Percentiles rank a stretch among this genome's conserved stretches.
These are phyloP conservation scores for Magallana gigas DNA, from an alignment of 1,140 invertebrate species.

Conservation along the genomic window DNA sequence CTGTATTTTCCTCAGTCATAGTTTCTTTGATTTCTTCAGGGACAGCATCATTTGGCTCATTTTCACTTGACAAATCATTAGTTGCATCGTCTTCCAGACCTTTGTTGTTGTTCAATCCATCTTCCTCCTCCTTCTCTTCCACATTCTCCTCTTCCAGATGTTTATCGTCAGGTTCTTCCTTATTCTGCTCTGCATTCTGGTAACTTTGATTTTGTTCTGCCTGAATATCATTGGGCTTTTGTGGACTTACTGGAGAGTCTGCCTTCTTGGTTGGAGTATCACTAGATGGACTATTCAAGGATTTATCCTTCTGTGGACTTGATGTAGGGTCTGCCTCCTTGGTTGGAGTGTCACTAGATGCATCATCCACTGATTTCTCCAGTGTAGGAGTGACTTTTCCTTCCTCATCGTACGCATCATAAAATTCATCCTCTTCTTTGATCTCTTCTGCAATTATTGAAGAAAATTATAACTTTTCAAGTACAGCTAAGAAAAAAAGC, in stretches of 20 bases:
- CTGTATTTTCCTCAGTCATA: background rate
- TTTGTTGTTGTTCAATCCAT: too few species aligned
- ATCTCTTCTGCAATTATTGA: background rate
- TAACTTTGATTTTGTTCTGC: too few species aligned
- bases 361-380: conserved; percentile 33
- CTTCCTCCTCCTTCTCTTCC: background rate
- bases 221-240: background rate
- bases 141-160: background rate
- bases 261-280: background rate
- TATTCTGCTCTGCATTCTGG: background rate
- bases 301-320: background rate
- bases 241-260: too few species aligned
- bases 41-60: background rate
- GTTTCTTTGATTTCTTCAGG: background rate
- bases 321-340: too few species aligned
- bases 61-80: background rate
- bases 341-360: background rate
- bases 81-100: background rate
- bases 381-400: background rate
- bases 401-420: conserved; percentile 50
- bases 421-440: conserved; percentile 54
- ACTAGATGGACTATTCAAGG: too few species aligned
- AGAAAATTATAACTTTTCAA: too few species aligned
- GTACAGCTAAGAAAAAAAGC: too few species aligned
- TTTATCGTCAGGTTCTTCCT: background rate